Percentiles rank a stretch among this genome's conserved stretches.
These are phyloP conservation scores for Gasterosteus nipponicus DNA, from an alignment of 2,113 vertebrate genomes.

Conservation along the genomic window DNA sequence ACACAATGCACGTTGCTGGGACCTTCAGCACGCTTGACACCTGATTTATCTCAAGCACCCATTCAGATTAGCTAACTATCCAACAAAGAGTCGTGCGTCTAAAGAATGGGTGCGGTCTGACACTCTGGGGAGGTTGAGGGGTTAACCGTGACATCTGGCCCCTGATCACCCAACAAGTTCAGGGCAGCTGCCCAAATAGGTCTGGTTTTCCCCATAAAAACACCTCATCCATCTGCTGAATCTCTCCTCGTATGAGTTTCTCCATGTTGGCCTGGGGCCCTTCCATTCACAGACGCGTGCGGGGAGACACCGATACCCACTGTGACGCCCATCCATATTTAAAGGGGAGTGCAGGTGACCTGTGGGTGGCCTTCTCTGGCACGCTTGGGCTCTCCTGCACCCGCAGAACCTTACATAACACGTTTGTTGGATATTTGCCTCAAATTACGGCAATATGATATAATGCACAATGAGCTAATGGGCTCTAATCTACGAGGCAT, in stretches of 20 bases:
- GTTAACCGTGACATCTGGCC: constrained; percentile 78
- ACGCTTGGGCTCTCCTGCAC: constrained; percentile 42
- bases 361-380: constrained; percentile 61
- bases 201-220: constrained; percentile 67
- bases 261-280: constrained; percentile 60
- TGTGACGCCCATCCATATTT: constrained; percentile 83
- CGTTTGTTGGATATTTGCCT: constrained; percentile 72
- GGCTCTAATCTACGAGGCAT: constrained; percentile 49
- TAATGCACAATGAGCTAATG: constrained; percentile 59
- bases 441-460: constrained; percentile 80
- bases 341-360: constrained; percentile 74
- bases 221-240: constrained; percentile 81
- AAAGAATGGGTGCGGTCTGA: constrained; percentile 46
- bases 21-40: constrained; percentile 75
- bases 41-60: constrained; percentile 78
- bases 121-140: constrained; percentile 58
- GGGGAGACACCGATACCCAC: constrained; percentile 76
- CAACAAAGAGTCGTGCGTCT: constrained; percentile 49
- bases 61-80: constrained; percentile 69
- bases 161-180: constrained; percentile 59
- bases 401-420: constrained; percentile 47
- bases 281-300: constrained; percentile 72
- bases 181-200: constrained; percentile 71
- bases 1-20: constrained; percentile 64
- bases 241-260: constrained; percentile 70